Base-by-base conservation (phyloP, 1,140 invertebrate genomes). In the Lordiphosa collinella region DNA sequence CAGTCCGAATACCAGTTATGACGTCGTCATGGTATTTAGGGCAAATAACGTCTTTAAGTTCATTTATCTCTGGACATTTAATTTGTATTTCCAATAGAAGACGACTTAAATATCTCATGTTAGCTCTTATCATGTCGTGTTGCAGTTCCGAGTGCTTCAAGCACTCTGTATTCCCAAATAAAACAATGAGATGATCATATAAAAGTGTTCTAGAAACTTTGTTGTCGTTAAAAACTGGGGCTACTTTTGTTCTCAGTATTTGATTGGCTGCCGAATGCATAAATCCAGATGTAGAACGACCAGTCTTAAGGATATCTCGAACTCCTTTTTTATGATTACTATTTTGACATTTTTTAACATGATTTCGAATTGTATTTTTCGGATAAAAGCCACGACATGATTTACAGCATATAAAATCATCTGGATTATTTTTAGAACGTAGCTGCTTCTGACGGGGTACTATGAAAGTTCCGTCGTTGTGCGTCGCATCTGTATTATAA, bases 61-160 rank as follows among this genome's bases (percentile, higher is more conserved):
- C 38, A 10, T 13, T 3, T 14, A 41, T 14, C 18, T 41, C 38
- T 6, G 10, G 9, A 14, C 22, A 18, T 9, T 10, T 47, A 0
- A 1, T 29, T 29, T 25, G 16, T 22, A 31, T 3, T 47, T 47
- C 44, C 9, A 47, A 31, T 2, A 29, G 4, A n/a, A 47, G 18
- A 11, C 44, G 44, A n/a, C 22, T 4, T n/a, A 47, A 31, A 8
- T 29, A 31, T 16, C 29, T 13, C 2, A 47, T 10, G 10, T 47
- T 25, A 7, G 44, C 44, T 12, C 44, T 18, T 11, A 47, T 47
- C 44, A 47, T 47, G 10, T 47, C 44, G 18, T 47, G 44, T 47
- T 47, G 44, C 7, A 41, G 12, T 41, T 41, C 38, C 1, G 38
- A 12, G 18, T 41, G 38, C 18, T 41, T 41, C 38, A 41, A n/a